Conservation (phyloP, 2,888 invertebrate species). For the Stegophylla sp. region DNA sequence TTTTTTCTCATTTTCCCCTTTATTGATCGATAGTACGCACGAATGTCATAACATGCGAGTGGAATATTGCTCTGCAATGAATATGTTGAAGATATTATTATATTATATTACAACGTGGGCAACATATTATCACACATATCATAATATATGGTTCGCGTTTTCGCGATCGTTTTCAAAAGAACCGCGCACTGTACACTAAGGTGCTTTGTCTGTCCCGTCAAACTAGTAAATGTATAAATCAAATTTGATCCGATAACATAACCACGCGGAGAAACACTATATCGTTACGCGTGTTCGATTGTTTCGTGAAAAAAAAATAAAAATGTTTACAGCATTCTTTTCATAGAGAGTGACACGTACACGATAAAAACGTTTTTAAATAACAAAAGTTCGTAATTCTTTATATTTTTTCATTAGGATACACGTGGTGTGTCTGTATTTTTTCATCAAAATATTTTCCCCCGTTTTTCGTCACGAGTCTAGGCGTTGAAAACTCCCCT, state of each 20-base stretch:
- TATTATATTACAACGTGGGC: no score
- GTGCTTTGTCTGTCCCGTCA: background rate
- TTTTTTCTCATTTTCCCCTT: no score
- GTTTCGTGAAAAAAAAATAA: background rate
- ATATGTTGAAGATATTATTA: no score
- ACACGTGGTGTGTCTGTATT: no score
- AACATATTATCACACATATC: no score
- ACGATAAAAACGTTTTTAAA: background rate
- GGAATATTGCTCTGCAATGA: no score
- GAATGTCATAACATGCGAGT: no score
- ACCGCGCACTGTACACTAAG: background rate
- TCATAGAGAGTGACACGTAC: constrained; percentile 5
- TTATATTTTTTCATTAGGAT: no score
- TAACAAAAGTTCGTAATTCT: background rate
- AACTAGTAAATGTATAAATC: constrained; percentile 29
- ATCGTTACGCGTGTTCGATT: background rate
- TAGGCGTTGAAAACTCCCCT: no score
- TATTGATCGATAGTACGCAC: no score
- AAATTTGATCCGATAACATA: constrained; percentile 42
- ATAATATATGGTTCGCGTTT: background rate
- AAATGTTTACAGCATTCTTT: background rate
- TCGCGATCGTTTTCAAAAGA: background rate
- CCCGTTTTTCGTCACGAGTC: no score
- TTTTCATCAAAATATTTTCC: no score
- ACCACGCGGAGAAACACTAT: background rate